Evolutionary conservation across 2,888 invertebrate species (phyloP).

Genomic region (Exephanes ischioxanthus): DNA sequence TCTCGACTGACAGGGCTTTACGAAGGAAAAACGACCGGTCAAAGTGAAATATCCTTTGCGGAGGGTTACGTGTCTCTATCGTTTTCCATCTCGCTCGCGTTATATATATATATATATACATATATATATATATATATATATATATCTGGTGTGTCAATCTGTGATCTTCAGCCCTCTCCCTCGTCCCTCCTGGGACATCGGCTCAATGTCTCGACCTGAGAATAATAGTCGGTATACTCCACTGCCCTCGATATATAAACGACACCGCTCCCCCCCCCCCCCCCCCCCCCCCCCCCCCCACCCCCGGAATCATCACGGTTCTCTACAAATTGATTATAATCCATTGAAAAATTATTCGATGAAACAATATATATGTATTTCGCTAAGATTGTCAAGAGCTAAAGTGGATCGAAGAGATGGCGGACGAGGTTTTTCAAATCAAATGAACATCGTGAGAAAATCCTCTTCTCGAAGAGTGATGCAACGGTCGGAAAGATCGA

Average conservation of each 20-base stretch:
- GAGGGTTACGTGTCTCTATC: constrained; percentile 51
- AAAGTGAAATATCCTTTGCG: constrained; percentile 69
- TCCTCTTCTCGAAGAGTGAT: constrained; percentile 76
- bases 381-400: constrained; percentile 15
- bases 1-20: constrained; percentile 55
- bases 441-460: constrained; percentile 76
- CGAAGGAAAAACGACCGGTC: constrained; percentile 67
- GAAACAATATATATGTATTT: constrained; percentile 39
- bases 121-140: constrained; percentile 52
- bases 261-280: not conserved
- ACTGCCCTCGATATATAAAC: constrained; percentile 48
- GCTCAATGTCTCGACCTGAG: constrained; percentile 66
- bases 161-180: constrained; percentile 65
- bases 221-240: constrained; percentile 63
- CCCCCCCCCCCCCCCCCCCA: not conserved
- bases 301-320: not conserved
- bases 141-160: constrained; percentile 67
- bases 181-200: constrained; percentile 53
- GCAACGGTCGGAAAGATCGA: constrained; percentile 30
- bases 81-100: constrained; percentile 32
- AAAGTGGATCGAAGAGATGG: constrained; percentile 44
- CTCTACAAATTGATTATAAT: constrained; percentile 46
- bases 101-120: constrained; percentile 10
- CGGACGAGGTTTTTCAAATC: constrained; percentile 33
- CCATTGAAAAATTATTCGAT: constrained; percentile 55